Conservation (phyloP, 2,797 vertebrate species). For the Sebastes baramenuke region DNA sequence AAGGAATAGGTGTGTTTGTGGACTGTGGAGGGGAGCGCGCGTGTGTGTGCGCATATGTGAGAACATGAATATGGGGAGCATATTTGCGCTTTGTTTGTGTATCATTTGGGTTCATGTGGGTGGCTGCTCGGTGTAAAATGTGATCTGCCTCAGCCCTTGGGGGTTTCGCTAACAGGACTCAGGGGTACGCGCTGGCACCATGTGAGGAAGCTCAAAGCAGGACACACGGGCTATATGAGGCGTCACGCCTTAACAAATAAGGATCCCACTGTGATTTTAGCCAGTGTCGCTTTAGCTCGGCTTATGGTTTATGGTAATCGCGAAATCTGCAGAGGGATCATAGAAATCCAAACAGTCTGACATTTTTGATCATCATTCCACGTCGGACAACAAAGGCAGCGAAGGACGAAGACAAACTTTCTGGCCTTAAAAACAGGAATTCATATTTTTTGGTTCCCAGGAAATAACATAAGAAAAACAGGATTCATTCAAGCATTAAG, state of each 20-base stretch:
- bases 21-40: constrained; percentile 45
- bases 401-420: constrained; percentile 63
- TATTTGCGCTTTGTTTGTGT: constrained; percentile 61
- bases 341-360: constrained; percentile 74
- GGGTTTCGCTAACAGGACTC: constrained; percentile 78
- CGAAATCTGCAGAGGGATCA: constrained; percentile 71
- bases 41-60: constrained; percentile 13
- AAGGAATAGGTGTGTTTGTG: constrained; percentile 85
- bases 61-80: constrained; percentile 69
- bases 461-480: constrained; percentile 1
- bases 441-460: not conserved
- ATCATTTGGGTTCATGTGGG: constrained; percentile 31
- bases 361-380: constrained; percentile 69
- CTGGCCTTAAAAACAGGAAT: not conserved
- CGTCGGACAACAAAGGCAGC: constrained; percentile 69
- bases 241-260: constrained; percentile 75
- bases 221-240: constrained; percentile 67
- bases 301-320: constrained; percentile 78
- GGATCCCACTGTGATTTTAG: constrained; percentile 71
- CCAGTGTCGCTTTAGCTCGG: constrained; percentile 66
- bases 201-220: constrained; percentile 71
- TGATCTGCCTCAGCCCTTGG: constrained; percentile 61
- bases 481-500: not conserved
- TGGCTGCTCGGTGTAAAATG: constrained; percentile 42
- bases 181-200: constrained; percentile 64